A percentile compares a stretch with the other conserved stretches of the same genome.
These are phyloP conservation scores for Gymnogyps californianus DNA, from an alignment of 2,113 vertebrate species.

Conservation along the genomic window DNA sequence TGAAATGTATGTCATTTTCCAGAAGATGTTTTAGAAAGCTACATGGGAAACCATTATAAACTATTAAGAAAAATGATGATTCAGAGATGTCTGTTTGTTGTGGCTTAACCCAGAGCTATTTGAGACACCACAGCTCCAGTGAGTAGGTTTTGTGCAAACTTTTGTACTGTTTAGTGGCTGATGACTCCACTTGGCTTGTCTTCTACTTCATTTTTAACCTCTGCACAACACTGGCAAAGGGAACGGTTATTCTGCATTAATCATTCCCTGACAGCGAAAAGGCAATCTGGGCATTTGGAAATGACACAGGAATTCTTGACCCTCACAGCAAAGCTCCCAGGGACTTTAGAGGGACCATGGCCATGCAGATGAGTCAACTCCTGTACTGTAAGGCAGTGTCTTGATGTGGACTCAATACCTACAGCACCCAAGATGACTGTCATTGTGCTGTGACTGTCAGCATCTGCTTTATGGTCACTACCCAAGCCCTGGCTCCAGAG, in stretches of 20 bases:
- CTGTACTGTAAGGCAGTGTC: rapidly evolving
- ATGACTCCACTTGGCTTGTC: neutral
- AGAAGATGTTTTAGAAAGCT: neutral
- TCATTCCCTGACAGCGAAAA: neutral
- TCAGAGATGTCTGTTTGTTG: neutral
- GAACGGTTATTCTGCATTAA: neutral
- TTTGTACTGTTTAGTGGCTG: neutral
- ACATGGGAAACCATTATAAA: neutral
- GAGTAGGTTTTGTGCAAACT: neutral
- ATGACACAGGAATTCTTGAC: neutral
- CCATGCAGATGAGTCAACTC: neutral
- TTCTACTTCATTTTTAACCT: neutral
- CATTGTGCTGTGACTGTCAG: neutral
- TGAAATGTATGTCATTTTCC: neutral
- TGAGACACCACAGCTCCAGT: neutral
- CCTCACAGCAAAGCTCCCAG: neutral
- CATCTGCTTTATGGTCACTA: neutral
- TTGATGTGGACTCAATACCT: neutral
- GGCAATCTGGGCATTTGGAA: neutral
- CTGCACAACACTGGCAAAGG: neutral
- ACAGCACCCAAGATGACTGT: neutral
- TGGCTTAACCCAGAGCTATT: neutral
- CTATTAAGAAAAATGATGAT: neutral
- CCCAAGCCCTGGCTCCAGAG: neutral
- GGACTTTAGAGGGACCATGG: neutral